phyloP scores from a whole-genome alignment of 2,888 invertebrate genomes.

The Hanleya hanleyi region DNA sequence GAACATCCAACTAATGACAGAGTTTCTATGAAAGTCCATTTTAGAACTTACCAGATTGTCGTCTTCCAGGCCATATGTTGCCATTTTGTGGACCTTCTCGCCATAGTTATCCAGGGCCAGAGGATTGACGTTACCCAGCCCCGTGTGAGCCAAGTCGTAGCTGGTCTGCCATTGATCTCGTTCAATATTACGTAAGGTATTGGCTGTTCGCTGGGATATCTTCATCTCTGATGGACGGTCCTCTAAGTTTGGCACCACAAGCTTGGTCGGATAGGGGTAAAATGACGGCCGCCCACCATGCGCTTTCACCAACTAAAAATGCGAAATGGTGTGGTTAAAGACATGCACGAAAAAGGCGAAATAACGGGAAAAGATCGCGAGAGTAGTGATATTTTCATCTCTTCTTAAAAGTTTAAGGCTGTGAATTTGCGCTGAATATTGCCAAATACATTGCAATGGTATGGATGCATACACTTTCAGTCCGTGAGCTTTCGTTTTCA shows the following conservation, averaged over 20 bases:
- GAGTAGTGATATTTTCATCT: too few relatives aligned
- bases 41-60: constrained; percentile 57
- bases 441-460: too few relatives aligned
- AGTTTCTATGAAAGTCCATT: not conserved
- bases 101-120: constrained; percentile 65
- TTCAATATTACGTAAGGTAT: constrained; percentile 66
- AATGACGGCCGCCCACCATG: constrained; percentile 57
- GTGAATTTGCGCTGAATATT: too few relatives aligned
- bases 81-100: constrained; percentile 51
- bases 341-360: too few relatives aligned
- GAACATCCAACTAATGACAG: too few relatives aligned
- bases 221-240: constrained; percentile 49
- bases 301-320: constrained; percentile 61
- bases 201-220: constrained; percentile 55
- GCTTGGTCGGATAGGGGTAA: constrained; percentile 67
- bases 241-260: constrained; percentile 63
- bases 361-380: too few relatives aligned
- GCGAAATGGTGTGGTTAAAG: too few relatives aligned
- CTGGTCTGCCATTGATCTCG: constrained; percentile 68
- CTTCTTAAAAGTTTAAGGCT: too few relatives aligned
- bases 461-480: too few relatives aligned
- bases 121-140: constrained; percentile 65
- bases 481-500: too few relatives aligned
- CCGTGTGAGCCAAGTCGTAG: constrained; percentile 63
- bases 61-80: constrained; percentile 51